These are phyloP conservation scores for Psylliodes chrysocephalus DNA, from an alignment of 2,888 invertebrate genomes.

Conservation along the genomic window DNA sequence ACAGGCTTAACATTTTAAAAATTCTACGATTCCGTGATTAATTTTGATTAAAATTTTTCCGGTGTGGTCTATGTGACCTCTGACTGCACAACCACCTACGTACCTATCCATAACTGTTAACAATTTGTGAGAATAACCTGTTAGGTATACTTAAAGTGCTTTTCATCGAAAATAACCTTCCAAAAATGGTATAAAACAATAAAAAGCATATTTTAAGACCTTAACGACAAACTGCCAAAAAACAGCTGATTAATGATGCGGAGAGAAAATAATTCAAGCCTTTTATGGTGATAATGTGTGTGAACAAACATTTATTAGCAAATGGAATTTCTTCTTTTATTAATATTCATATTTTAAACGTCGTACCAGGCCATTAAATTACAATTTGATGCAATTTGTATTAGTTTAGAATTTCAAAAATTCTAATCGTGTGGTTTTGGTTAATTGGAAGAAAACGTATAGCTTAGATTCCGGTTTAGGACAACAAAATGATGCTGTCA, in stretches of 20 bases:
- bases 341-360: background rate
- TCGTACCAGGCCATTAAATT: background rate
- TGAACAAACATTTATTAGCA: conserved; percentile 1
- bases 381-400: conserved; percentile 6
- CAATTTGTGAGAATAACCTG: background rate
- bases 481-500: no score
- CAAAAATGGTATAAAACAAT: background rate
- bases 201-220: background rate
- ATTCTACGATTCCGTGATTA: background rate
- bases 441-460: no score
- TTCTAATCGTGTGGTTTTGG: background rate
- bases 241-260: background rate
- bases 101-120: background rate
- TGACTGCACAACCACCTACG: background rate
- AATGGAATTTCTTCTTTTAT: background rate
- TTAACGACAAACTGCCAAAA: background rate
- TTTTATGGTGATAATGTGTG: conserved; percentile 3
- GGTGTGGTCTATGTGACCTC: background rate
- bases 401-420: background rate
- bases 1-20: no score
- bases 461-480: no score
- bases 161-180: background rate
- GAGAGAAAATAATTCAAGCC: conserved; percentile 1
- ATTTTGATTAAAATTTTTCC: background rate
- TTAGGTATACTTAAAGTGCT: background rate